Percentiles rank a stretch among this genome's conserved stretches.
Evolutionary conservation across 64 coral and sea anemone genomes (phyloP).

Genomic region (Stichodactyla helianthus): DNA sequence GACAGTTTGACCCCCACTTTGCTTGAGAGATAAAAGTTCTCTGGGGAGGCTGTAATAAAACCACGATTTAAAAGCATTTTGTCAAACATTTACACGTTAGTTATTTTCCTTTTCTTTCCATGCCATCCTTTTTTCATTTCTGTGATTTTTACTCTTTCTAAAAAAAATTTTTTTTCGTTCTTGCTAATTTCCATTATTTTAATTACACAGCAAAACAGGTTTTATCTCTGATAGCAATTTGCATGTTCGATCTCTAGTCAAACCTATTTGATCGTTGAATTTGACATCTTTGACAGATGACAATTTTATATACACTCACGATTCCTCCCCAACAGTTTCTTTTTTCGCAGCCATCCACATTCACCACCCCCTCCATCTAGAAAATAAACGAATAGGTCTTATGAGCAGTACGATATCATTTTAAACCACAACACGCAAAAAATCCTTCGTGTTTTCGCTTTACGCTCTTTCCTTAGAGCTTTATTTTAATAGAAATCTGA

Average conservation of each 20-base stretch:
- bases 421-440: not conserved
- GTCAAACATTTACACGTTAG: not conserved
- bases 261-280: not conserved
- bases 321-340: not conserved
- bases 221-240: not conserved
- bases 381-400: too few relatives aligned
- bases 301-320: not conserved
- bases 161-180: not conserved
- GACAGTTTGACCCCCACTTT: slow-evolving; percentile 11
- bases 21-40: not conserved
- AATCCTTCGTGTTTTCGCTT: not conserved
- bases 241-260: not conserved
- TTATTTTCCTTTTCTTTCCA: not conserved
- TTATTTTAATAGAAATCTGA: too few relatives aligned
- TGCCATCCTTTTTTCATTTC: too few relatives aligned
- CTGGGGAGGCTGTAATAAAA: not conserved
- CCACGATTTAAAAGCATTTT: not conserved
- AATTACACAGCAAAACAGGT: too few relatives aligned
- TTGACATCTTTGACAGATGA: slow-evolving; percentile 1
- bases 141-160: not conserved
- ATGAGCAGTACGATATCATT: not conserved
- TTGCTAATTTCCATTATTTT: not conserved
- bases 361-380: not conserved
- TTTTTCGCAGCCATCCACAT: not conserved
- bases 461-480: too few relatives aligned